Base-by-base conservation (phyloP, 2,888 invertebrate genomes). In the Drosophila diplacantha region DNA sequence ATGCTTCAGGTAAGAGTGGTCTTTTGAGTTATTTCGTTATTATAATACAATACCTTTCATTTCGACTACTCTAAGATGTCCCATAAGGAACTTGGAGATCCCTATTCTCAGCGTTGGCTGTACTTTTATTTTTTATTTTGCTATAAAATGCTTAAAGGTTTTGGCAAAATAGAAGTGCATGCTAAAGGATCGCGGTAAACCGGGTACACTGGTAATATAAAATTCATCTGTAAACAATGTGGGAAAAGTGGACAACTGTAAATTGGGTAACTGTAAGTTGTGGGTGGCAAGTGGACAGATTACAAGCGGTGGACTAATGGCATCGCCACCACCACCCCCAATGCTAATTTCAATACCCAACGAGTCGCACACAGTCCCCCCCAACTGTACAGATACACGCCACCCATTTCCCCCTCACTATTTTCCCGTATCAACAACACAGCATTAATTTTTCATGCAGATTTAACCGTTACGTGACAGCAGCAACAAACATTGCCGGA, bases 391-490 rank as follows among this genome's bases (percentile, higher is more conserved):
- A 18, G 37, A 26, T 22, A 44, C 29, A 38, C 8, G 24, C 37
- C 37, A 38, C 18, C 44, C 43, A 16, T 9, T 38, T 20, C 12
- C 29, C 44, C 32, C 22, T 6, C 41, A 44, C 39, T 39, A 44
- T 41, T 41, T 44, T 22, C 31, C 41, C 51, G 44, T 38, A 44
- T 61, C 46, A 44, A 61, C 43, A 60, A 50, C 34, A 61, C 56
- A 51, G 74, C 82, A 82, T 82, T 77, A 76, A 77, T 77, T 77
- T 77, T 77, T 77, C 82, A 77, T 80, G 77, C 77, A 77, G 77
- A 82, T 80, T 77, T 82, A 82, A 77, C 82, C 67, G 82, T 77
- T 82, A 77, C 77, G 82, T 77, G 77, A 77, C 77, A 81, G 77
- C 62, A 68, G 61, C 75, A 81, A 72, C 81, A 67, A 78, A 72